Conservation (phyloP, 23 tunicate species). For the Aplidium turbinatum region DNA sequence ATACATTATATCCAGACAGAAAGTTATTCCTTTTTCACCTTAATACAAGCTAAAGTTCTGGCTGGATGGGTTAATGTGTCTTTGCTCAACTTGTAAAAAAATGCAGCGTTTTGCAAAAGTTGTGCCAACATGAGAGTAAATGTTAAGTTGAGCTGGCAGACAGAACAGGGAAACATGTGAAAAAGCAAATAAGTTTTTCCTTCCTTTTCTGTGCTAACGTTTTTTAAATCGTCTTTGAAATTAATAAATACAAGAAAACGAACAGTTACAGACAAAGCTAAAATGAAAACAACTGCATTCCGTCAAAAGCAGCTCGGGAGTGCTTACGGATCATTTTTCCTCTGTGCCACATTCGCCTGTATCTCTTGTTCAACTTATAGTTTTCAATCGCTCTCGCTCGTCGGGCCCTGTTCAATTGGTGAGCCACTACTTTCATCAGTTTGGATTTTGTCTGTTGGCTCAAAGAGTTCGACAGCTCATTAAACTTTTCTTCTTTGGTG, state of each 20-base stretch:
- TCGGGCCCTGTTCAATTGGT: background rate
- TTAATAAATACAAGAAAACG: background rate
- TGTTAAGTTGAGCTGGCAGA: no score
- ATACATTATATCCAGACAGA: no score
- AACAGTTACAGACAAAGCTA: background rate
- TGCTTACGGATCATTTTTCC: background rate
- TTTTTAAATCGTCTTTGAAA: no score
- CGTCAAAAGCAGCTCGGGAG: slow-evolving; percentile 32
- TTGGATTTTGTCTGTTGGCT: background rate
- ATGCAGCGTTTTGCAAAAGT: no score
- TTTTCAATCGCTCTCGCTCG: background rate
- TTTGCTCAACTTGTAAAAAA: no score
- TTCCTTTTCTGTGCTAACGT: no score
- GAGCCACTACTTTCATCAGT: background rate
- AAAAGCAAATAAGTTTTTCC: no score
- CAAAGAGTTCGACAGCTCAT: background rate
- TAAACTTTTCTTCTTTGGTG: background rate
- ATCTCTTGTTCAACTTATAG: background rate
- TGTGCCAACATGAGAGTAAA: no score
- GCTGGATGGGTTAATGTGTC: no score
- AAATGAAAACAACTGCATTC: slow-evolving; percentile 36
- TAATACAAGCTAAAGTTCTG: no score
- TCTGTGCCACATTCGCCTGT: background rate
- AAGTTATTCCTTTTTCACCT: no score
- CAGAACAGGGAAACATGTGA: no score